A percentile compares a stretch with the other conserved stretches of the same genome.
Conservation (phyloP, 2,888 invertebrate genomes). For the Clivina fossor region DNA sequence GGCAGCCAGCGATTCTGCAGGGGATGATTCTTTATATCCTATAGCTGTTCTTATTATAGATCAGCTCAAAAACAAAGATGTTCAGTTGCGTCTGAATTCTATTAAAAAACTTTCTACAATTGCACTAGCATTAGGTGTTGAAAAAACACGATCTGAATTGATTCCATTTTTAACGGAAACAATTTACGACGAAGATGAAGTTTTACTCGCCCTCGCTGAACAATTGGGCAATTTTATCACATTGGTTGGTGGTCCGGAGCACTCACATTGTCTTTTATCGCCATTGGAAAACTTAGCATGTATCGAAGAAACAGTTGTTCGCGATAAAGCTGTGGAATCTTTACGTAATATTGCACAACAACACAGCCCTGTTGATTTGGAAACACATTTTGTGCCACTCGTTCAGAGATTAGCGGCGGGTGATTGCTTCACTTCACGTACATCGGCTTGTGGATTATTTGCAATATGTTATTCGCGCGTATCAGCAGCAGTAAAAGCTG, state of each 20-base stretch:
- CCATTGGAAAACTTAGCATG: slow-evolving; percentile 96
- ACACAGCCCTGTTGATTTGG: slow-evolving; percentile 90
- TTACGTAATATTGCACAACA: slow-evolving; percentile 87
- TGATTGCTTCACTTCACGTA: slow-evolving; percentile 95
- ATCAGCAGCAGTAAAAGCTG: slow-evolving; percentile 69
- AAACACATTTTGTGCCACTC: slow-evolving; percentile 94
- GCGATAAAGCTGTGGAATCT: slow-evolving; percentile 98
- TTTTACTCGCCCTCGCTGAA: slow-evolving; percentile 94
- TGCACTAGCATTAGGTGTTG: slow-evolving; percentile 96
- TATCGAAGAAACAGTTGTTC: slow-evolving; percentile 99
- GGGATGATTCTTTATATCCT: slow-evolving; percentile 97
- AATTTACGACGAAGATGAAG: slow-evolving; percentile 99
- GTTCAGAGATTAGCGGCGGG: slow-evolving; percentile 90
- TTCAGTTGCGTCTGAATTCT: slow-evolving; percentile 93
- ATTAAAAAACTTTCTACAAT: slow-evolving; percentile 99
- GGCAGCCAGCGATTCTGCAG: slow-evolving; percentile 74
- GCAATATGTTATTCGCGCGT: slow-evolving; percentile 79
- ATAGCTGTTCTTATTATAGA: slow-evolving; percentile 99
- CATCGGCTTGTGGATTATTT: slow-evolving; percentile 90
- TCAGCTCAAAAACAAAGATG: slow-evolving; percentile 99
- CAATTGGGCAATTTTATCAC: slow-evolving; percentile 96
- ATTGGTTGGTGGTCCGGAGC: slow-evolving; percentile 95
- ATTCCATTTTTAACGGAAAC: slow-evolving; percentile 99
- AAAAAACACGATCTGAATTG: slow-evolving; percentile 91
- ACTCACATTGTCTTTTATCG: slow-evolving; percentile 89